Base-by-base conservation (phyloP, 2,797 vertebrate genomes). In the Pangasius mekongensis region DNA sequence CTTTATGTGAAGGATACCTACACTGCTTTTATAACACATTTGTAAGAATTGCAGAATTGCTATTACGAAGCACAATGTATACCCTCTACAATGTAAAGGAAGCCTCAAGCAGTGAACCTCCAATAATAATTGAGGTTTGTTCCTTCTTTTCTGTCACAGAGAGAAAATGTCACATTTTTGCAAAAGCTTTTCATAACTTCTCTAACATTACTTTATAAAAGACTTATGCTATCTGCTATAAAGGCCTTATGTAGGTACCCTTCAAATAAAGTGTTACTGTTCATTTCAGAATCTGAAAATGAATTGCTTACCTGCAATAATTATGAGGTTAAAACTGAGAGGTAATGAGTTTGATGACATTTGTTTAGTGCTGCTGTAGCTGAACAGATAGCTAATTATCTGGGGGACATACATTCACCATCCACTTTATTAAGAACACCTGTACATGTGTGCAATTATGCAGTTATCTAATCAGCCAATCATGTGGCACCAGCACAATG, bases 361-460 rank as follows among this genome's bases (percentile, higher is more conserved):
- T 92, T 94, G 91, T 91, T 92, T 92, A 66, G 86, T 90, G 90
- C 88, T 88, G 87, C 92, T 92, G 88, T 93, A 92, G 91, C 93
- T 94, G 92, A 91, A 86, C 91, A 86, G 92, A 90, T 94, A 91
- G 91, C 93, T 95, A 91, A 80, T 92, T 93, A 92, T 91, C 90
- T 92, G 90, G 92, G 85, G 91, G 85, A 60, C 20, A 52, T 52
- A 52, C 49, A 52, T 13, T 22, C 20, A 60, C 58, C 20, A 24
- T 60, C 18, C 22, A 62, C 24, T 52, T 52, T 52, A 52, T 52
- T 52, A 52, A 13, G 49, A 52, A 13, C 49, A 52, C 49, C 49
- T 52, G 49, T 52, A 52, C 11, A 13, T 13, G 9, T 52, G 49
- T 10, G 9, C 49, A 52, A 13, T 60, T 22, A 7, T 60, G 58